Evolutionary conservation across 2,797 vertebrate species (phyloP), one percentile per base, ranked within the genome.

Genomic region (Glossophaga mutica): DNA sequence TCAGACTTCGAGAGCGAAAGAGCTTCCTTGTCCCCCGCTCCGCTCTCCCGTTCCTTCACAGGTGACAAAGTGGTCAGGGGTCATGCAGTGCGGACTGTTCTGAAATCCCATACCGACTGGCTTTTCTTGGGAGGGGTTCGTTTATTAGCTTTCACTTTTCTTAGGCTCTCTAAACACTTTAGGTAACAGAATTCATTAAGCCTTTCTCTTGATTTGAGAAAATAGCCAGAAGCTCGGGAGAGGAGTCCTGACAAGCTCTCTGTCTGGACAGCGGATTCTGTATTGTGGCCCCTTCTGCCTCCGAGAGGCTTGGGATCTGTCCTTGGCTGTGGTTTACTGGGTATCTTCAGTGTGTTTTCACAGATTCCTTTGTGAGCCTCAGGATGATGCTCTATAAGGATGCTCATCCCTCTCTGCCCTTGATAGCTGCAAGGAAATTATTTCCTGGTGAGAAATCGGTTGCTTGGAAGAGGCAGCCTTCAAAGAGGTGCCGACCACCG

Each of bases 401-500:
- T 0, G 18, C 94, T 88, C 39, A 19, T 97, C 93, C 74, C 90
- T 92, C 16, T 89, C 67, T 97, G 85, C 70, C 92, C 96, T 97
- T 97, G 90, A 95, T 84, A 97, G 96, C 98, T 55, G 81, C 57
- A 88, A 87, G 93, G 87, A 97, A 98, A 96, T 95, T 95, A 97
- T 96, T 98, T 98, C 93, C 91, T 91, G 44, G 94, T 94, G 97
- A 98, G 95, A 97, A 96, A 97, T 96, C 92, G 96, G 95, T 89
- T 91, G 46, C 88, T 97, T 91, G 52, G 96, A 87, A 94, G 96
- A 94, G 97, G 91, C 82, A 87, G 94, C 73, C 93, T 97, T 97
- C 92, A 95, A 83, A 97, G 91, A 81, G 52, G 79, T 39, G 39
- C 95, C 96, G 97, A 37, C 83, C 76, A 39, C 95, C 92, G 90